A percentile compares a stretch with the other conserved stretches of the same genome.
These are phyloP conservation scores for Acipenser oxyrinchus DNA, from an alignment of 2,797 vertebrate genomes.

Conservation along the genomic window DNA sequence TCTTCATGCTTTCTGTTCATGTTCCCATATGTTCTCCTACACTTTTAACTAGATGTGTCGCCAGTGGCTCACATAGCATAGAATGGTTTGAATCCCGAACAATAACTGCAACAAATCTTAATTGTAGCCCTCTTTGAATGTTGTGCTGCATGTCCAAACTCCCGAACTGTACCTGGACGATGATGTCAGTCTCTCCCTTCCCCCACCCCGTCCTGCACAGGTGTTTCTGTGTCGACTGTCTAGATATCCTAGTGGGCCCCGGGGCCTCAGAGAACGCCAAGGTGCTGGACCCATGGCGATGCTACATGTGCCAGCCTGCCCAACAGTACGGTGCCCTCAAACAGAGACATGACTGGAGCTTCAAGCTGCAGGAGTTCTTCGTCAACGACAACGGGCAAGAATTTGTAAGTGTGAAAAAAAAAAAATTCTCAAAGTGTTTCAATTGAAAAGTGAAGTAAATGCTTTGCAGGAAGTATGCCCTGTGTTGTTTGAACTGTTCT, in stretches of 20 bases:
- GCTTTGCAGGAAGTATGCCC: too few relatives aligned
- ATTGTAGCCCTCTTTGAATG: neutral
- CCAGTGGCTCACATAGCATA: too few relatives aligned
- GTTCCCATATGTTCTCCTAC: too few relatives aligned
- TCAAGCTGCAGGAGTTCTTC: slow-evolving; percentile 82
- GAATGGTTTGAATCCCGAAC: too few relatives aligned
- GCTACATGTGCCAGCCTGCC: slow-evolving; percentile 83
- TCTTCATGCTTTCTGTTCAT: too few relatives aligned
- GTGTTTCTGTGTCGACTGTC: slow-evolving; percentile 93
- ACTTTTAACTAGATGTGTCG: too few relatives aligned
- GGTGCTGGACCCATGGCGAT: slow-evolving; percentile 88
- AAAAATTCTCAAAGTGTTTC: too few relatives aligned
- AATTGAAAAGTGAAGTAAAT: too few relatives aligned
- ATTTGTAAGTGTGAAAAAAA: slow-evolving; percentile 61
- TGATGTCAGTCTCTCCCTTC: neutral
- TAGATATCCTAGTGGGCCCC: slow-evolving; percentile 78
- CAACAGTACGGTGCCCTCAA: slow-evolving; percentile 63
- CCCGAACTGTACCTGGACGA: neutral
- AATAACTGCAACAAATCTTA: too few relatives aligned
- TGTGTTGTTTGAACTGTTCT: neutral
- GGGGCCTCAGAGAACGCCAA: slow-evolving; percentile 72
- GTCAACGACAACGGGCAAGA: slow-evolving; percentile 84
- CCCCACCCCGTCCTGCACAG: slow-evolving; percentile 38
- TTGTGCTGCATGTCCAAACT: slow-evolving; percentile 2
- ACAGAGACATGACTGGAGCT: slow-evolving; percentile 83